Conservation (phyloP, 2,797 vertebrate genomes). For the Melopsittacus undulatus region DNA sequence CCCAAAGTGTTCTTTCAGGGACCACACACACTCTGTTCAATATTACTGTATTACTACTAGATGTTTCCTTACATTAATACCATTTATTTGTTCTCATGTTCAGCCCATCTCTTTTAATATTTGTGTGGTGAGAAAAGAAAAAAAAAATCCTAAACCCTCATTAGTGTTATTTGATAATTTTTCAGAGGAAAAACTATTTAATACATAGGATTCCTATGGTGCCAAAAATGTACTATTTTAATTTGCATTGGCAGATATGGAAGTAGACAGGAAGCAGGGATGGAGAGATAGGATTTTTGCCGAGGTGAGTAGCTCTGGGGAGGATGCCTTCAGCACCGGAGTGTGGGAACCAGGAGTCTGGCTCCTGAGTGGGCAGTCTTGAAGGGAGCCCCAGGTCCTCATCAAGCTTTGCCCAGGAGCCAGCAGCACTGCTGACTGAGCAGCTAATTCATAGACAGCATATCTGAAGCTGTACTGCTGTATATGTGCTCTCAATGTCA, state of each 20-base stretch:
- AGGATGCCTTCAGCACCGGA: not conserved
- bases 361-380: not conserved
- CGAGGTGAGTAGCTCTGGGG: not conserved
- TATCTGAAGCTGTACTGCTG: not conserved
- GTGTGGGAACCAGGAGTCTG: not conserved
- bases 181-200: not conserved
- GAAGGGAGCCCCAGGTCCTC: not conserved
- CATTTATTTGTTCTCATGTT: not conserved
- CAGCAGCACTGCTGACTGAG: not conserved
- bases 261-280: conserved; percentile 33
- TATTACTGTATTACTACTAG: not conserved
- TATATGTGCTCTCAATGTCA: not conserved
- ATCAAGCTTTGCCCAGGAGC: not conserved
- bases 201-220: not conserved
- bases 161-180: not conserved
- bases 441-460: not conserved
- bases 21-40: not conserved
- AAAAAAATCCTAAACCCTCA: not conserved
- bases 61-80: not conserved
- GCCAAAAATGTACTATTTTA: not conserved
- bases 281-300: not conserved
- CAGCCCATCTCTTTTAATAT: not conserved
- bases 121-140: not conserved
- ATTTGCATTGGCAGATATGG: not conserved
- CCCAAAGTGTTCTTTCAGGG: not conserved